Base-by-base conservation (phyloP, 2,888 invertebrate genomes). In the Phaedon cochleariae region DNA sequence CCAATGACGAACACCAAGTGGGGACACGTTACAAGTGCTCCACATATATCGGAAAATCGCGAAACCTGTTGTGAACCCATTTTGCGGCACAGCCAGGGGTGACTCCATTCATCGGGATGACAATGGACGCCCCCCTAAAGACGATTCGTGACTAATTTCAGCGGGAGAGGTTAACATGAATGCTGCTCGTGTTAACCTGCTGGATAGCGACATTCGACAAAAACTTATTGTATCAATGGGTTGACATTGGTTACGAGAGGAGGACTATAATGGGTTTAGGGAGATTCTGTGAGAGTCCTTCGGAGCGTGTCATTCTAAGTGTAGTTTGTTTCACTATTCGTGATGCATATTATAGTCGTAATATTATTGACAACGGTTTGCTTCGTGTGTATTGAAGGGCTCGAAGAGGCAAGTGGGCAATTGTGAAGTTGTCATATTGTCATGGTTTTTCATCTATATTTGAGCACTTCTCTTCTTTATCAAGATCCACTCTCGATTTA, bases 1-100 rank as follows among this genome's bases (percentile, higher is more conserved):
- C n/a, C 41, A 41, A 41, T n/a, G 41, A 41, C 15, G 41, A 41
- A 41, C 41, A 41, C 15, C 15, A 41, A 41, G 41, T 41, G 41
- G 41, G 41, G 41, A 41, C 41, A 41, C 41, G 41, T 41, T 41
- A 41, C 41, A 41, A 41, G 41, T 41, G 41, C 41, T 41, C 15
- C 41, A n/a, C n/a, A 15, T 41, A 41, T 41, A 41, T 41, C 41
- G 41, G 12, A 41, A 41, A 41, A 15, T 41, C 41, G 15, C 41
- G 41, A 15, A 41, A 41, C 41, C 41, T 41, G 41, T 41, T 41
- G 41, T 41, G 41, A 41, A 41, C 41, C 41, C 2, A 41, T 41
- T 41, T 41, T 41, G 41, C 15, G 41, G 41, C 41, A 41, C 41
- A 41, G 41, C 15, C n/a, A 41, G 41, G 41, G 41, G 41, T 41